Conservation (phyloP, 2,113 vertebrate species). For the Puma concolor region DNA sequence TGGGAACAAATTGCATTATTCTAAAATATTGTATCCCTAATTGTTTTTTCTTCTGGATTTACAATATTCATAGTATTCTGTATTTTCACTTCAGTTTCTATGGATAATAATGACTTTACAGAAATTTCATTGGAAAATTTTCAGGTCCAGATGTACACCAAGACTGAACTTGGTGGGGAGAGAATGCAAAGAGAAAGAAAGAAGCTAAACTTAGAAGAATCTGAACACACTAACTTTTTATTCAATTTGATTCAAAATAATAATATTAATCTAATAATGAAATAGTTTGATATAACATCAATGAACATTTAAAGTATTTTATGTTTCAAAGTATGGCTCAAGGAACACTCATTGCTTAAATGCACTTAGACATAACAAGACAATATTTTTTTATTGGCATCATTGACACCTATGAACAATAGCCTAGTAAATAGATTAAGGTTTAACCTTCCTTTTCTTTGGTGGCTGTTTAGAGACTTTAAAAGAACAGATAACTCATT, state of each 20-base stretch:
- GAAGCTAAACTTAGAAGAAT: conserved; percentile 78
- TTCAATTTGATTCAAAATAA: conserved; percentile 79
- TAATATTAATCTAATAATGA: conserved; percentile 78
- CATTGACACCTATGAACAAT: conserved; percentile 62
- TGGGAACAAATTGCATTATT: background rate
- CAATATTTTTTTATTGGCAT: conserved; percentile 80
- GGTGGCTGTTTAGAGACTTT: conserved; percentile 79
- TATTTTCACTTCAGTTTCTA: conserved; percentile 25
- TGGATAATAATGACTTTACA: background rate
- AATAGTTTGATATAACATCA: conserved; percentile 77
- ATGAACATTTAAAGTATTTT: conserved; percentile 79
- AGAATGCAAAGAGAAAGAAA: conserved; percentile 76
- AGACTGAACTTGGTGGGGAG: conserved; percentile 40
- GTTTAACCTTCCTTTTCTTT: conserved; percentile 64
- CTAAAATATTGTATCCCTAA: conserved; percentile 1
- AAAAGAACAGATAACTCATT: conserved; percentile 80
- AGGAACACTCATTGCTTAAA: conserved; percentile 79
- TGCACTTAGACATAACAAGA: conserved; percentile 81
- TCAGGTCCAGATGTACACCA: conserved; percentile 52
- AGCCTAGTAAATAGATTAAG: conserved; percentile 70
- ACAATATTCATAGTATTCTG: background rate
- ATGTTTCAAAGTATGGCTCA: conserved; percentile 79
- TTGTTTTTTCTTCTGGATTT: background rate
- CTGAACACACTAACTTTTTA: conserved; percentile 80
- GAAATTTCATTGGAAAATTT: background rate